These are phyloP conservation scores for Australoheros scitulus DNA, from an alignment of 2,113 vertebrate species.

Conservation along the genomic window DNA sequence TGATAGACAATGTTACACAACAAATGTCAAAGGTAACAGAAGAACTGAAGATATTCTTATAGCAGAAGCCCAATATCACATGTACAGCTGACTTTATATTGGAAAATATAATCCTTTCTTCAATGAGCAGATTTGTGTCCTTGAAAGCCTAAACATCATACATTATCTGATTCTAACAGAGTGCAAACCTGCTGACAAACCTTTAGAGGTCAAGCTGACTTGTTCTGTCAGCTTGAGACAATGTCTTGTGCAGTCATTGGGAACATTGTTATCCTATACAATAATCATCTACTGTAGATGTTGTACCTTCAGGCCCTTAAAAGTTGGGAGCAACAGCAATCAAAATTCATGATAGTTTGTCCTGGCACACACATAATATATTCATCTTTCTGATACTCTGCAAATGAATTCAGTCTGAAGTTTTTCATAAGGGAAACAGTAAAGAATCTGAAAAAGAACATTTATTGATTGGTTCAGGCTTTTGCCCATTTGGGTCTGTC, in stretches of 20 bases:
- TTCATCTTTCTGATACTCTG: conserved; percentile 1
- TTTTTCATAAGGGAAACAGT: conserved; percentile 17
- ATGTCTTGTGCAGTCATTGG: neutral
- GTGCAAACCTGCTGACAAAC: neutral
- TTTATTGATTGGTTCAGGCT: conserved; percentile 49
- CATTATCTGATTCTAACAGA: neutral
- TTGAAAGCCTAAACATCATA: neutral
- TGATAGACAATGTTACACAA: neutral
- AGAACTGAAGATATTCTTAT: neutral
- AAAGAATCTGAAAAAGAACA: conserved; percentile 21
- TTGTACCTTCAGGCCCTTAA: neutral
- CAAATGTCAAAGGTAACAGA: neutral
- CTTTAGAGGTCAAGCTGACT: neutral
- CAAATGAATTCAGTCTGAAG: neutral
- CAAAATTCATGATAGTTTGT: neutral
- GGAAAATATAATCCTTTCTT: neutral
- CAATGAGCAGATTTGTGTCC: neutral
- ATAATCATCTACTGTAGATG: neutral
- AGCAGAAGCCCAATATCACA: no score
- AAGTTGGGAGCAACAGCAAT: neutral
- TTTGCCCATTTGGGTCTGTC: conserved; percentile 31
- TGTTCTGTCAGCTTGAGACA: neutral
- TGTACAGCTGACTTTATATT: no score
- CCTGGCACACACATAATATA: neutral
- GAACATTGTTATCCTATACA: neutral